Conservation (phyloP, 2,888 invertebrate genomes). For the Opisthograptis luteolata region DNA sequence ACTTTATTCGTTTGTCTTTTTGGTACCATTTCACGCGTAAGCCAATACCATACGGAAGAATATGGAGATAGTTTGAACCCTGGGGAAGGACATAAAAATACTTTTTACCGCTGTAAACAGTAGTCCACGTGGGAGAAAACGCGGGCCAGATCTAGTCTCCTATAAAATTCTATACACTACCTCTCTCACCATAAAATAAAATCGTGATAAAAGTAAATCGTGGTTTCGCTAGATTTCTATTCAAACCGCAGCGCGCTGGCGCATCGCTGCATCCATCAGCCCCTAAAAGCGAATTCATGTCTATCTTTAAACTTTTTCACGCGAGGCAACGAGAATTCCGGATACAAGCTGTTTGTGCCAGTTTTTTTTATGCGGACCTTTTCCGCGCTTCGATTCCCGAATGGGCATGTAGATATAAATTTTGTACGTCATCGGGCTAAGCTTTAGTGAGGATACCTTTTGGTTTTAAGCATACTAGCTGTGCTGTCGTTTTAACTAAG, state of each 20-base stretch:
- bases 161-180: too few species aligned
- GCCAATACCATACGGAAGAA: too few species aligned
- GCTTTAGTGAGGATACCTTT: too few species aligned
- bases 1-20: too few species aligned
- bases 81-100: too few species aligned
- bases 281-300: slow-evolving; percentile 73
- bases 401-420: slow-evolving; percentile 9
- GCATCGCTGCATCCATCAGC: slow-evolving; percentile 46
- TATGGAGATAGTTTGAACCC: too few species aligned
- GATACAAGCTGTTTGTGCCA: slow-evolving; percentile 15
- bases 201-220: slow-evolving; percentile 52
- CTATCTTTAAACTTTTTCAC: slow-evolving; percentile 59
- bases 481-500: too few species aligned
- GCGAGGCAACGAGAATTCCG: slow-evolving; percentile 28
- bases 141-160: too few species aligned
- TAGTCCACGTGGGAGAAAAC: too few species aligned
- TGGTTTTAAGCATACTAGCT: too few species aligned
- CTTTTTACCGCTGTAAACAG: too few species aligned
- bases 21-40: too few species aligned
- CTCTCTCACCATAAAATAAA: slow-evolving; percentile 22
- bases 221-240: slow-evolving; percentile 30
- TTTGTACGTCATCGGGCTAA: slow-evolving; percentile 1
- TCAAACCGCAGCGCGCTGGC: slow-evolving; percentile 37
- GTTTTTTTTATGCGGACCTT: slow-evolving; percentile 11
- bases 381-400: slow-evolving; percentile 5